Conservation (phyloP, 2,113 vertebrate genomes). For the Grammomys surdaster region DNA sequence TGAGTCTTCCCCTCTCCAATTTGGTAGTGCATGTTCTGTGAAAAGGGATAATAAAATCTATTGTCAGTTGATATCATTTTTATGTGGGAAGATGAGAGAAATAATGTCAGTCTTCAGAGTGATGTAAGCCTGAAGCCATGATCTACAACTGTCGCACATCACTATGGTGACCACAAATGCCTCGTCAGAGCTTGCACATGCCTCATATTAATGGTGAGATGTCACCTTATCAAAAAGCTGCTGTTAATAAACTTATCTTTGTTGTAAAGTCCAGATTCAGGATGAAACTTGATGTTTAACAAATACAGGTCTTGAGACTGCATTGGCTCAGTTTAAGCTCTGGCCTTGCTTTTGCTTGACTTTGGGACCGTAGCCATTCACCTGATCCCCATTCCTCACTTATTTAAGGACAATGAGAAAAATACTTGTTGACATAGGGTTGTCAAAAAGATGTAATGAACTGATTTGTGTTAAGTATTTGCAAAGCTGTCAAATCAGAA, state of each 20-base stretch:
- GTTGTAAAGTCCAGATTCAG: not conserved
- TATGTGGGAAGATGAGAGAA: not conserved
- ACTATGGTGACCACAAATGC: not conserved
- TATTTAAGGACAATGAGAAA: not conserved
- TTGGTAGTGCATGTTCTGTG: not conserved
- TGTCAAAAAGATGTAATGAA: constrained; percentile 7
- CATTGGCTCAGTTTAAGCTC: not conserved
- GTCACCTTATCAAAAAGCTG: not conserved
- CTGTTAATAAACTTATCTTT: not conserved
- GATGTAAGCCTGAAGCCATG: not conserved
- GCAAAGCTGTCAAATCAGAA: not conserved
- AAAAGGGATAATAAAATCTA: constrained; percentile 16
- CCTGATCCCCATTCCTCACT: not conserved
- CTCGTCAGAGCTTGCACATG: not conserved
- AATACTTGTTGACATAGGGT: not conserved
- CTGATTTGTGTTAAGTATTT: not conserved
- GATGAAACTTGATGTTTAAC: not conserved
- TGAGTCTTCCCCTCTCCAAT: not conserved
- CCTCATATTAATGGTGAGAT: not conserved
- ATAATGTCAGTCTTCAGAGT: not conserved
- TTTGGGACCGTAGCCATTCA: not conserved
- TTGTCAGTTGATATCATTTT: not conserved
- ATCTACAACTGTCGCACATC: not conserved
- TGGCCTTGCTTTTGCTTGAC: not conserved
- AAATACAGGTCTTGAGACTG: not conserved